Base-by-base conservation (phyloP, 35 echinoderm and acorn worm genomes). In the Ophioderma brevispina region DNA sequence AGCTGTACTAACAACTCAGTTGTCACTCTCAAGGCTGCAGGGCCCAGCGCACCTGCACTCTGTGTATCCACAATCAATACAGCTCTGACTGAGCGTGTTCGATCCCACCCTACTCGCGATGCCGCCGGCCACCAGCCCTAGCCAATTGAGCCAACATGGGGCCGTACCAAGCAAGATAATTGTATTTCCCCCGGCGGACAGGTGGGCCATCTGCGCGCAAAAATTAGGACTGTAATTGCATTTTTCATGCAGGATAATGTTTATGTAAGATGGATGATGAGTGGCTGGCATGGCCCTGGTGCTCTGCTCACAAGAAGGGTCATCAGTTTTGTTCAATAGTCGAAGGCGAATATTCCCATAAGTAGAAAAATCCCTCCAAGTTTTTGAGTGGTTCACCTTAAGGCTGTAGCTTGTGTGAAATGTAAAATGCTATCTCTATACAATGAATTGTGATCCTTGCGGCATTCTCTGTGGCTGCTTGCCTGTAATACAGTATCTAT, bases 191-290 rank as follows among this genome's bases (percentile, higher is more conserved):
- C 17, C n/a, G 59, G 59, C 59, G 59, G 59, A 30, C 59, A 70
- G 59, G 59, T 70, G 59, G 10, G 28, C 59, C 59, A 70, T 70
- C 17, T 70, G 59, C 28, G 15, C 28, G 59, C 17, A 70, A 70
- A 70, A 70, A 70, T 70, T 70, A 70, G 17, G 17, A 70, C 59
- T 30, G 59, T 70, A 70, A 70, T 70, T 70, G 59, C 59, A 70
- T 70, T 70, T 70, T 70, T 70, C 28, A 70, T 25, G 59, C 59
- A 30, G 59, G 59, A 70, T 70, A 70, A 70, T 70, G 59, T 70
- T 70, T 70, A 70, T 70, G 59, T 70, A 25, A 70, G 59, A 18
- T 6, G 4, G 59, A 15, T 70, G 59, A 70, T 70, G 59, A 70
- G 59, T 6, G 4, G n/a, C 17, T 70, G 15, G 59, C 15, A 2